Base-by-base conservation (phyloP, 1,140 invertebrate genomes). In the Theocolax elegans region DNA sequence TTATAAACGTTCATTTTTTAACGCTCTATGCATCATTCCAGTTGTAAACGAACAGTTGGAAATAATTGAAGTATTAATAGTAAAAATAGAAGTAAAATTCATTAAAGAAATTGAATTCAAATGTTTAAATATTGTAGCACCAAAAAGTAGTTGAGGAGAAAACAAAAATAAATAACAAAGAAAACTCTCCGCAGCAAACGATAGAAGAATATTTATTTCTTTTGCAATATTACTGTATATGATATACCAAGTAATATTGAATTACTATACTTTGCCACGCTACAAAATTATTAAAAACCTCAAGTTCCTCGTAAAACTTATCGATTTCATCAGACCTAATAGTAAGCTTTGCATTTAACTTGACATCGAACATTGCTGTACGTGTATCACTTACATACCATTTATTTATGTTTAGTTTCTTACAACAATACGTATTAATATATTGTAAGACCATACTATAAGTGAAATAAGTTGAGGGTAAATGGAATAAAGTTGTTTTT, bases 261-360 rank as follows among this genome's bases (percentile, higher is more conserved):
- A 69, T 69, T 69, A 69, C 67, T 62, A 31, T 4, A 48, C 23
- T 29, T 69, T 12, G 3, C 42, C 25, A 44, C 54, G 56, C 49
- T 63, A 68, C 25, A 69, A 63, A 63, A 54, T 69, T 21, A 69
- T 54, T 63, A 53, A 63, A 69, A 69, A 54, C 27, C 19, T 69
- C 46, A 59, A 54, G 25, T 25, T 68, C 49, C 31, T 53, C 44
- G 0, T 59, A 63, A 19, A 42, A 35, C 23, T 69, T 69, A 69
- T 13, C 21, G 54, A 13, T 63, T 63, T 27, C n/a, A 51, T 42
- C 21, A 51, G 40, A 46, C 59, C 31, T 42, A 60, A 10, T 40
- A 53, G 31, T 60, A 51, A 68, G 10, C 19, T 51, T 60, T 44
- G 17, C 17, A 23, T 54, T 53, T 19, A 38, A 48, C 15, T 59